Conservation (phyloP, 2,888 invertebrate genomes). For the Hyppa rectilinea region DNA sequence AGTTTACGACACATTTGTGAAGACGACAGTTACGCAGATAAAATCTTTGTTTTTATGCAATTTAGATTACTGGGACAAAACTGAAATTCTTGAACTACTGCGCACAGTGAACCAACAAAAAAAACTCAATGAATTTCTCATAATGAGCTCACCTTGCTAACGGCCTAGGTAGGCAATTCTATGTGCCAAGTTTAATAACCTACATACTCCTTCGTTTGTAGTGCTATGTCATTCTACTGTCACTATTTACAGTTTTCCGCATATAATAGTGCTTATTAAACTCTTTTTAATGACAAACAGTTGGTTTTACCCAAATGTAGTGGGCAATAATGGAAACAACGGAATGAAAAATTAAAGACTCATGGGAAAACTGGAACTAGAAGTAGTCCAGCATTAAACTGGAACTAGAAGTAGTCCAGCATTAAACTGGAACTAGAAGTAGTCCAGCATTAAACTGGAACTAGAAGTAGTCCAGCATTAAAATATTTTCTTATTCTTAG, state of each 20-base stretch:
- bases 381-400: conserved; percentile 4
- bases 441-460: no score
- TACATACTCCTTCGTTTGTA: conserved; percentile 42
- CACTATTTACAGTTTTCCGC: conserved; percentile 53
- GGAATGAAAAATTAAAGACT: conserved; percentile 15
- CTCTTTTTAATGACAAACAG: conserved; percentile 34
- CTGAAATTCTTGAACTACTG: conserved; percentile 18
- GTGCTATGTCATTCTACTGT: conserved; percentile 41
- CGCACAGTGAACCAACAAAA: conserved; percentile 33
- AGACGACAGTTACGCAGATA: conserved; percentile 37
- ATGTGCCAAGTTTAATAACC: conserved; percentile 48
- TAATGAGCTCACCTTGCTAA: conserved; percentile 42
- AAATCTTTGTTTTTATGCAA: conserved; percentile 35
- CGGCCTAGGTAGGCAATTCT: conserved; percentile 5
- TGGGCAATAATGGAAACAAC: conserved; percentile 37
- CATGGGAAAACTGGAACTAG: conserved; percentile 19
- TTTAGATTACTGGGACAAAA: conserved; percentile 35
- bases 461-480: conserved; percentile 3
- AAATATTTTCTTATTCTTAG: conserved; percentile 7
- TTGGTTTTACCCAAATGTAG: conserved; percentile 41
- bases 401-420: no score
- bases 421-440: conserved; percentile 5
- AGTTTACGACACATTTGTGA: conserved; percentile 38
- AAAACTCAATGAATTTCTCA: conserved; percentile 37
- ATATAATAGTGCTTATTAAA: conserved; percentile 35